These are phyloP conservation scores for Pycnomerus fuliginosus DNA, from an alignment of 2,888 invertebrate genomes.

Conservation along the genomic window DNA sequence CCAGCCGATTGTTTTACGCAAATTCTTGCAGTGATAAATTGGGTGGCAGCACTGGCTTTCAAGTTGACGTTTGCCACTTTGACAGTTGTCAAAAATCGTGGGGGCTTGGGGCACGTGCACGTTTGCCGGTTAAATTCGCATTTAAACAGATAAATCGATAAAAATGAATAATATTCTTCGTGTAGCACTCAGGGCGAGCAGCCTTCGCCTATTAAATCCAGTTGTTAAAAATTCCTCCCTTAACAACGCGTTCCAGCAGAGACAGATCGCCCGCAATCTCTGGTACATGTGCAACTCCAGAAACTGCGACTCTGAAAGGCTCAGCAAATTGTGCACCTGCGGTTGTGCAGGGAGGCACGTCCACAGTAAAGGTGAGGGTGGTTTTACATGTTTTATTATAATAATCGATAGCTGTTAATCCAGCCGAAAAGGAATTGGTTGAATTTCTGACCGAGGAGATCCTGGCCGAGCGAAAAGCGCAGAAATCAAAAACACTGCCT, in stretches of 20 bases:
- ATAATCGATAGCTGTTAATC: too few species aligned
- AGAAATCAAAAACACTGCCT: slow-evolving; percentile 73
- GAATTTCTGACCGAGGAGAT: slow-evolving; percentile 95
- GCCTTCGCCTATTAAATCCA: slow-evolving; percentile 42
- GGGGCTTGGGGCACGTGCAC: too few species aligned
- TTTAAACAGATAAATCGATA: too few species aligned
- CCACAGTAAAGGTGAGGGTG: slow-evolving; percentile 68
- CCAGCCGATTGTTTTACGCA: too few species aligned
- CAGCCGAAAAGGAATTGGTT: slow-evolving; percentile 83
- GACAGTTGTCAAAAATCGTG: too few species aligned
- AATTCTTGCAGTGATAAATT: too few species aligned
- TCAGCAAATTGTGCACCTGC: slow-evolving; percentile 66
- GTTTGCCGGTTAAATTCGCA: too few species aligned
- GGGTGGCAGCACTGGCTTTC: too few species aligned
- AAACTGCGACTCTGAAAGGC: slow-evolving; percentile 53
- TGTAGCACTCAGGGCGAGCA: slow-evolving; percentile 57
- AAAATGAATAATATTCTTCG: slow-evolving; percentile 72
- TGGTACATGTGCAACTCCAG: slow-evolving; percentile 68
- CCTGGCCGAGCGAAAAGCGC: slow-evolving; percentile 82
- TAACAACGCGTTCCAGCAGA: slow-evolving; percentile 48
- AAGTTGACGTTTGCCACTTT: too few species aligned
- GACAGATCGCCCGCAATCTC: slow-evolving; percentile 67
- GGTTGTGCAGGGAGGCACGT: slow-evolving; percentile 63
- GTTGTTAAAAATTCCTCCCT: slow-evolving; percentile 40
- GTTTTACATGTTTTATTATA: too few species aligned